Evolutionary conservation across 2,797 vertebrate genomes (phyloP), one percentile per base, ranked within the genome.

Genomic region (Urophycis tenuis): DNA sequence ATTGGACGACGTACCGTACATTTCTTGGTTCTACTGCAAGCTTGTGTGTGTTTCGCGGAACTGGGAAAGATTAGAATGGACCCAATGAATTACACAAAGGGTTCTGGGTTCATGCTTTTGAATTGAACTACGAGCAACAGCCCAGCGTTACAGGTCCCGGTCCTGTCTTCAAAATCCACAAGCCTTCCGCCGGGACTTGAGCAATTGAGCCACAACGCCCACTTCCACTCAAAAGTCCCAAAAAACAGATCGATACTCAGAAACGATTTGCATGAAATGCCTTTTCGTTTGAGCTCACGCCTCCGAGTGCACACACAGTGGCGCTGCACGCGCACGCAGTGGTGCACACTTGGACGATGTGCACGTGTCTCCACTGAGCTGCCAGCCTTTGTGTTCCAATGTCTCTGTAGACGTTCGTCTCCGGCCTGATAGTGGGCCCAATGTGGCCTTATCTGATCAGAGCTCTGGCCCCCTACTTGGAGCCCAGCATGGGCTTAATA

Each of bases 361-460:
- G n/a, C 53, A 60, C 7, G 1, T n/a, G 53, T n/a, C 53, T 25
- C 11, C 29, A 32, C 67, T 17, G 12, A 30, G 67, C 14, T 30
- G n/a, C 25, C 25, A 29, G 64, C 53, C n/a, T 32, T 32, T 70
- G 29, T 32, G 67, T 32, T 30, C 29, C 67, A 70, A 32, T 60
- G 30, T 30, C 32, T 70, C 29, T 70, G 67, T 32, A 30, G 67
- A 70, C 31, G 67, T 29, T 39, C 29, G 72, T 35, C 22, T 70
- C 31, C 9, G 45, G 74, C 71, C 78, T 81, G 83, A 82, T 79
- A 79, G 85, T 72, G 76, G 49, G 73, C 71, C 75, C 70, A 30
- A 74, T 60, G 7, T 60, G 67, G 15, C 30, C 29, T 82, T 86
- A 87, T 87, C 85, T 87, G 86, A 85, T 88, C 77, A 72, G 76